Base-by-base conservation (phyloP, 2,888 invertebrate species). In the Pedicia rivosa region DNA sequence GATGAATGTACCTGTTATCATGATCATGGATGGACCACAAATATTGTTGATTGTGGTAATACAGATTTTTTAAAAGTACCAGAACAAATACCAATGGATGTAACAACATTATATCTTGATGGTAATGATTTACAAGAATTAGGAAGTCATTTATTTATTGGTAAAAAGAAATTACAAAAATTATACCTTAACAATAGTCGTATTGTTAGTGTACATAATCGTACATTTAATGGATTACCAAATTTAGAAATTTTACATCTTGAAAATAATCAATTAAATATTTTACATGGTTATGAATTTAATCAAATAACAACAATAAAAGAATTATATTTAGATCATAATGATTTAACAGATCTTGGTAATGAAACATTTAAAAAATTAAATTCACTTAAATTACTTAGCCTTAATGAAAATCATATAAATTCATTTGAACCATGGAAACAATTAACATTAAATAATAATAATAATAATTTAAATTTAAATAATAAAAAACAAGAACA, bases 1-100 rank as follows among this genome's bases (percentile, higher is more conserved):
- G 72, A 74, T 57, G 78, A 76, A 57, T 87, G 87, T 62, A 75
- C 77, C 46, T 87, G 87, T 58, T 86, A 77, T 67, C 81, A 83
- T 65, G 86, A 86, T 65, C 76, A 78, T 59, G 75, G 77, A 49
- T 86, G 83, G 81, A 72, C 74, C 48, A 77, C 79, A 54, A 84
- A 84, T 66, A 78, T 83, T 38, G 82, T 84, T 46, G 80, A 82
- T 64, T 84, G 83, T 64, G 78, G 78, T 47, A 74, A 70, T 53
- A 74, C 74, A 47, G 76, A 72, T 45, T 78, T 78, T 62, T 72
- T 68, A 51, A 67, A 67, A 56, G 77, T 84, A 44, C 83, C 83
- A 34, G 72, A 76, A 46, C 71, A 75, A 55, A 77, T 87, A 52
- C 87, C 87, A 42, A 86, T 87, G 81, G 84, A 86, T 62, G 83